phyloP scores from a whole-genome alignment of 2,113 vertebrate genomes.

The Scomber colias region DNA sequence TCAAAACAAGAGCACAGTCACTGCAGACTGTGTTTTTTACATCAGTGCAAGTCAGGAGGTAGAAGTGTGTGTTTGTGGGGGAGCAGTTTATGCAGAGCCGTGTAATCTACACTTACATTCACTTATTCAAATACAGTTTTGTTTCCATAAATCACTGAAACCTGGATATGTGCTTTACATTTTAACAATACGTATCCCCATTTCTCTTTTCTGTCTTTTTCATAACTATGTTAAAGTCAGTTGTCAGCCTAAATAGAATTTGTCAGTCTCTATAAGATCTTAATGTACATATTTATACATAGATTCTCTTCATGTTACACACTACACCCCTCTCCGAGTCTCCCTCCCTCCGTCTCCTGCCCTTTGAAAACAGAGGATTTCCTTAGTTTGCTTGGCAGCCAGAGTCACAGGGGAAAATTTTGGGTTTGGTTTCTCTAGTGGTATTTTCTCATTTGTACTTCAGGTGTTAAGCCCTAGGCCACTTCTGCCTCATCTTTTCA shows the following conservation, averaged over 20 bases:
- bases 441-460: conserved; percentile 71
- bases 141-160: background rate
- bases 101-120: background rate
- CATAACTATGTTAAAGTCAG: conserved; percentile 17
- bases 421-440: conserved; percentile 72
- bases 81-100: background rate
- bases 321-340: background rate
- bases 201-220: background rate
- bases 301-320: conserved; percentile 38
- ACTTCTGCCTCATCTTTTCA: conserved; percentile 47
- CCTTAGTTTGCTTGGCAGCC: conserved; percentile 72
- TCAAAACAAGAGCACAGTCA: conserved; percentile 39
- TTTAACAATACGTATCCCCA: background rate
- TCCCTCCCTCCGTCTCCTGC: background rate
- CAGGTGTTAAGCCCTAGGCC: conserved; percentile 51
- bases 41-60: conserved; percentile 60
- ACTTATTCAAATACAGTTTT: background rate
- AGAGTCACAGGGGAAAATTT: conserved; percentile 56
- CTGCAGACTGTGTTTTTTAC: conserved; percentile 68
- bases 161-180: conserved; percentile 20
- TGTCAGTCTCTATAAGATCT: conserved; percentile 43
- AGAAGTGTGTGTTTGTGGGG: conserved; percentile 15
- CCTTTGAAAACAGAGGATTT: conserved; percentile 78
- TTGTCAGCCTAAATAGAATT: conserved; percentile 42
- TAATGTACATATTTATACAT: conserved; percentile 54